Evolutionary conservation across 2,888 invertebrate genomes (phyloP), one percentile per base, ranked within the genome.

Genomic region (Drosophila austrosaltans): DNA sequence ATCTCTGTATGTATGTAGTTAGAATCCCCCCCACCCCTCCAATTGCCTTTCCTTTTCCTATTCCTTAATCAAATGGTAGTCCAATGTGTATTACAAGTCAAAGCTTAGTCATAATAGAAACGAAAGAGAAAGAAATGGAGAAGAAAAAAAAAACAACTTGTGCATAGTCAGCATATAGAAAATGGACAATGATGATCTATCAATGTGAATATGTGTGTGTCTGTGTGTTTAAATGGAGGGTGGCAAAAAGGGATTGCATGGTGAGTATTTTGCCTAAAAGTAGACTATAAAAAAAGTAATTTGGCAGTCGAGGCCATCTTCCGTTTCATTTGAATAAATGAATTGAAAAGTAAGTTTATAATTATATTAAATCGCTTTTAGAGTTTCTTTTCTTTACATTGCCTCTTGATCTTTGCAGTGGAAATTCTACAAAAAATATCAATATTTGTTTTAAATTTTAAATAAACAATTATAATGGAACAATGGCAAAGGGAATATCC

Each of bases 51-150:
- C 25, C 12, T 28, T 2, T 32, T 32, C 32, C 22, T 16, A 48
- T 48, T 2, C 30, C 30, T 6, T 1, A 10, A 25, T 48, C 48
- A 57, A 39, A 57, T 57, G 57, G 32, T 39, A 57, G 57, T 57
- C 57, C 57, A 57, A 39, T 57, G 56, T 57, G 36, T 30, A 57
- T 57, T 39, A 57, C 57, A 22, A 39, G 36, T 16, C 16, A 16
- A 57, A 22, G 22, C 57, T 57, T 57, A 57, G 57, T 57, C 22
- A 39, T 57, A 57, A 20, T 39, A 57, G 36, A 22, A 39, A 57
- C 3, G 30, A 30, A 30, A 28, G 6, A 30, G 30, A 57, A 48
- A 16, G 16, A 16, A 16, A 16, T 16, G 16, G 1, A 16, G 16
- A 16, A 16, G 16, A 16, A 22, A 10, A 36, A 2, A 36, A 36